Percentiles rank a stretch among this genome's conserved stretches.
These are phyloP conservation scores for Enteromius fasciolatus DNA, from an alignment of 2,797 vertebrate species.

Conservation along the genomic window DNA sequence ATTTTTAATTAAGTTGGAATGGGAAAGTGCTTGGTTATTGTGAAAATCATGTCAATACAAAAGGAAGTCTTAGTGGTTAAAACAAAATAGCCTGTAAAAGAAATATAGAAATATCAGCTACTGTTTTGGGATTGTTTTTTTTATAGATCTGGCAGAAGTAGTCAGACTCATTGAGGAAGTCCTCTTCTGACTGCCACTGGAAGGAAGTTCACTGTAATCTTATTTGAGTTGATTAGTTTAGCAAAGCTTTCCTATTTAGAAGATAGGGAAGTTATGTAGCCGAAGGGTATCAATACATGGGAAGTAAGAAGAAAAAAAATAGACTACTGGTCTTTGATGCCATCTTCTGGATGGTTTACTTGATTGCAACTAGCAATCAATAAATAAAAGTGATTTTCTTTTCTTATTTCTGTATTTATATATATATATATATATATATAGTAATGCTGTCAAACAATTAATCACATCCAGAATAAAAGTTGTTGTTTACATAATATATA, in stretches of 20 bases:
- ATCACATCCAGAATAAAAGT: too few species aligned
- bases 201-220: constrained; percentile 14
- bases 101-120: neutral
- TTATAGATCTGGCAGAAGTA: neutral
- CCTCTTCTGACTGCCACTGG: neutral
- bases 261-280: neutral
- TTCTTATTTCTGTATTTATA: too few species aligned
- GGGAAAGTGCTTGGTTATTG: neutral
- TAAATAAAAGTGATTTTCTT: neutral
- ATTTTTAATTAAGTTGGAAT: neutral
- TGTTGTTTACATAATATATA: too few species aligned
- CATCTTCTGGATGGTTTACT: constrained; percentile 21
- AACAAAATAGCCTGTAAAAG: neutral
- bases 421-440: too few species aligned
- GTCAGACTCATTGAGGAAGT: neutral
- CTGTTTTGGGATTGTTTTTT: neutral
- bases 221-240: constrained; percentile 6
- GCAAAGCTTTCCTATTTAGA: neutral
- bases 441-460: too few species aligned
- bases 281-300: neutral
- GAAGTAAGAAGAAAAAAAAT: neutral
- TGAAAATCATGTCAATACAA: neutral
- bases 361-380: neutral
- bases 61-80: neutral
- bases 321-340: constrained; percentile 17